phyloP scores from a whole-genome alignment of 2,113 vertebrate genomes.

The Eretmochelys imbricata region DNA sequence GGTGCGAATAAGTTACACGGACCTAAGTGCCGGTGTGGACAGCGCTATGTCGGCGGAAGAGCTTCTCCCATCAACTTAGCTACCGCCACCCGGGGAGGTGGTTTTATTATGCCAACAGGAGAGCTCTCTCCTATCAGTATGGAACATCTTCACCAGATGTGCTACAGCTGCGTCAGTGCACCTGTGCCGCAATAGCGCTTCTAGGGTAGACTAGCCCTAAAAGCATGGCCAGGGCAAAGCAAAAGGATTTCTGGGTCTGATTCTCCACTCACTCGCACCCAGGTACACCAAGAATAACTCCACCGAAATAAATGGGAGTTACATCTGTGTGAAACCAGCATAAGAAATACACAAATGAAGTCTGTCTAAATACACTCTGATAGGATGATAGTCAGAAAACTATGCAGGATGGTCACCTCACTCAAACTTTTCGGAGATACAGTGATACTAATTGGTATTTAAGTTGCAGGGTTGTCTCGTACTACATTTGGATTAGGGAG shows the following conservation, averaged over 20 bases:
- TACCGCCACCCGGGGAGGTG: background rate
- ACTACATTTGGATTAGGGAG: background rate
- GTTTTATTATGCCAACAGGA: background rate
- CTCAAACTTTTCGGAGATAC: accelerated
- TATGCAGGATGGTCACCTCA: background rate
- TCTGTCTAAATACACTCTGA: accelerated
- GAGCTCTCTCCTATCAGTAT: background rate
- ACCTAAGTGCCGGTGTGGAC: background rate
- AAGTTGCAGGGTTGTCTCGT: background rate
- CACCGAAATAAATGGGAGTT: background rate
- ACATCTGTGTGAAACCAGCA: accelerated
- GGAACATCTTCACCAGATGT: background rate
- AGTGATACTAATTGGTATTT: background rate
- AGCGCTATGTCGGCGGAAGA: background rate
- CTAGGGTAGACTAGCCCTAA: background rate
- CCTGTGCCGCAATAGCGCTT: no score
- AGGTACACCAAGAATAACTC: background rate
- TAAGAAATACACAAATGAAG: background rate
- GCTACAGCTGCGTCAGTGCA: background rate
- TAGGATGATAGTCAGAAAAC: accelerated
- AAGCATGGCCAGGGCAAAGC: background rate
- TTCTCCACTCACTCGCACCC: background rate
- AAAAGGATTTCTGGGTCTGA: background rate
- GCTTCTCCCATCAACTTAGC: background rate
- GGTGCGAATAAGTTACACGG: background rate